Percentiles rank a stretch among this genome's conserved stretches.
phyloP scores from a whole-genome alignment of 2,888 invertebrate species.

The Scaptomyza reducta region DNA sequence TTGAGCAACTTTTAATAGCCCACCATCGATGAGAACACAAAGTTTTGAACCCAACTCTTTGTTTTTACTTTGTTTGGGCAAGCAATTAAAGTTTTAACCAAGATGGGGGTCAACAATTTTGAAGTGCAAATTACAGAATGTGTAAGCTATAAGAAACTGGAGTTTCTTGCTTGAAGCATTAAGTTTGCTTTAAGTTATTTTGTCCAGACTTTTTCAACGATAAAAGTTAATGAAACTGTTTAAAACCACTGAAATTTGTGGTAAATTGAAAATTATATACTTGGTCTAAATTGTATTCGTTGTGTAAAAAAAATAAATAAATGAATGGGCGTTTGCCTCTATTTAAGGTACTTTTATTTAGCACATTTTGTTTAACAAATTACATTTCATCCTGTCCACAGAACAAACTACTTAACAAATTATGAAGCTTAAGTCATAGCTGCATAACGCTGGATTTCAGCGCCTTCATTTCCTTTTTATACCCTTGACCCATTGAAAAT shows the following conservation, averaged over 20 bases:
- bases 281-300: background rate
- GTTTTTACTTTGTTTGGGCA: conserved; percentile 10
- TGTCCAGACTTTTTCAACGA: no score
- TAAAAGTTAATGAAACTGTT: background rate
- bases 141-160: conserved; percentile 1
- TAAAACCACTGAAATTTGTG: background rate
- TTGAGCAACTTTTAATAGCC: conserved; percentile 29
- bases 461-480: conserved; percentile 60
- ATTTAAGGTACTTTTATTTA: no score
- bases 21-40: background rate
- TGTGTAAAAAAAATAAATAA: no score
- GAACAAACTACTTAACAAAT: conserved; percentile 1
- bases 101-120: conserved; percentile 25
- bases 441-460: conserved; percentile 13
- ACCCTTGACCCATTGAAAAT: no score
- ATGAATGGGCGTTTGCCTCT: background rate
- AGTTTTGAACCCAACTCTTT: conserved; percentile 29
- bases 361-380: background rate
- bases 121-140: conserved; percentile 27
- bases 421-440: conserved; percentile 2
- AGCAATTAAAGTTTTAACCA: conserved; percentile 39
- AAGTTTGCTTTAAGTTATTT: background rate
- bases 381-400: conserved; percentile 6
- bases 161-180: background rate
- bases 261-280: background rate